Evolutionary conservation across 2,888 invertebrate species (phyloP).

Genomic region (Romanomermis culicivorax): DNA sequence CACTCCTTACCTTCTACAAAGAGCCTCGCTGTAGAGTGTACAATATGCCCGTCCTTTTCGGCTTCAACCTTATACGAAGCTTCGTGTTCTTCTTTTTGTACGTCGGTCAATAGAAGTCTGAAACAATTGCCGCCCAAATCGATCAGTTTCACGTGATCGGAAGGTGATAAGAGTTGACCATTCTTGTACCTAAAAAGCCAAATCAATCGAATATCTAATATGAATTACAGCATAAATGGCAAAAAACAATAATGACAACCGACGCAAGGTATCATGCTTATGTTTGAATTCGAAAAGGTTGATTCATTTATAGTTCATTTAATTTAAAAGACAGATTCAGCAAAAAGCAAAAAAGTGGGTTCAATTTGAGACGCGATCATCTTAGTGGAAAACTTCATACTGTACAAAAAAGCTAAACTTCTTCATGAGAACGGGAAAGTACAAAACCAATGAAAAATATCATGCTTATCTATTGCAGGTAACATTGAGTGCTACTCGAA

Average conservation of each 20-base stretch:
- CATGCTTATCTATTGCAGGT: too few relatives aligned
- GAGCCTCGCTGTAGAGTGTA: conserved; percentile 14
- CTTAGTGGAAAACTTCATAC: too few relatives aligned
- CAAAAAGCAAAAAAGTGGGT: too few relatives aligned
- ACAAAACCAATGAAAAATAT: too few relatives aligned
- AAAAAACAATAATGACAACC: neutral
- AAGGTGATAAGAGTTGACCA: conserved; percentile 26
- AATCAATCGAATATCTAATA: neutral
- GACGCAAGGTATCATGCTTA: too few relatives aligned
- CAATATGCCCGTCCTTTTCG: conserved; percentile 16
- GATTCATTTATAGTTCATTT: too few relatives aligned
- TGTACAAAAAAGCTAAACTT: too few relatives aligned
- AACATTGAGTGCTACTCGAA: too few relatives aligned
- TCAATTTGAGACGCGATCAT: too few relatives aligned
- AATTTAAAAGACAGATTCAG: too few relatives aligned
- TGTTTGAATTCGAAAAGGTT: neutral
- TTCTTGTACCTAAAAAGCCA: conserved; percentile 25
- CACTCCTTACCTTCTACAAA: conserved; percentile 15
- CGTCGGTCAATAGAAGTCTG: conserved; percentile 1
- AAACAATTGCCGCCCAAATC: conserved; percentile 1
- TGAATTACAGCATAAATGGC: neutral
- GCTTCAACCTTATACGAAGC: conserved; percentile 8
- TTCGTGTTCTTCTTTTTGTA: conserved; percentile 1
- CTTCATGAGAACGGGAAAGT: too few relatives aligned
- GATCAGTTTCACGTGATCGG: conserved; percentile 1